Base-by-base conservation (phyloP, 2,797 vertebrate species). In the Hippocampus kuda region DNA sequence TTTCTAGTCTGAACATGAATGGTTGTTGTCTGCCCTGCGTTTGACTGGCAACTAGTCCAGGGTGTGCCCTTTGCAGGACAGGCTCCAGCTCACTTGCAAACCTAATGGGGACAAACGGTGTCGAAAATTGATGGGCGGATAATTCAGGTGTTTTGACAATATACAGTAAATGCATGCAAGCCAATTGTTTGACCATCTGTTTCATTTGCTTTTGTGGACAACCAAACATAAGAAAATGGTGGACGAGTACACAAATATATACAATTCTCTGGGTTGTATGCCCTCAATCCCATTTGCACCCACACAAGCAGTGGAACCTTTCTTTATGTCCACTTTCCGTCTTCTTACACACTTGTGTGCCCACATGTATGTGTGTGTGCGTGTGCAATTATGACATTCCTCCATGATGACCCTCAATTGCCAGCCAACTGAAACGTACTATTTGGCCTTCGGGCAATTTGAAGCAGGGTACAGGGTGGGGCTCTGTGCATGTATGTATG, bases 401-500 rank as follows among this genome's bases (percentile, higher is more conserved):
- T 72, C 38, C 34, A 61, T 73, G 70, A 72, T 78, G 81, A 75
- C 70, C 70, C 16, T 64, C 54, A 65, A 61, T 69, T 46, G 41
- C 49, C 57, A 38, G 72, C 77, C 67, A 60, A 74, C 53, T 70
- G 70, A 82, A 78, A 80, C 66, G 26, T 81, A 70, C 70, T 72
- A 77, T 78, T 79, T 78, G 61, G 49, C 69, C 75, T 53, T 67
- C 22, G 73, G 71, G 68, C 72, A 72, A 74, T 81, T 73, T 73
- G 70, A 60, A 61, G 62, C 65, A 59, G 65, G 46, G 75, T 68
- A 76, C 65, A 54, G 65, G 46, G 76, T 69, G 77, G 62, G 63
- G 70, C 46, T 9, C 5, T 64, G 41, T 41, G 51, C 53, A 42
- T 67, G 53, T 66, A 49, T 54, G 62, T 48, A 49, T 67, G 53